A percentile compares a stretch with the other conserved stretches of the same genome.
phyloP scores from a whole-genome alignment of 2,888 invertebrate genomes.

The Netelia fuscicornis region DNA sequence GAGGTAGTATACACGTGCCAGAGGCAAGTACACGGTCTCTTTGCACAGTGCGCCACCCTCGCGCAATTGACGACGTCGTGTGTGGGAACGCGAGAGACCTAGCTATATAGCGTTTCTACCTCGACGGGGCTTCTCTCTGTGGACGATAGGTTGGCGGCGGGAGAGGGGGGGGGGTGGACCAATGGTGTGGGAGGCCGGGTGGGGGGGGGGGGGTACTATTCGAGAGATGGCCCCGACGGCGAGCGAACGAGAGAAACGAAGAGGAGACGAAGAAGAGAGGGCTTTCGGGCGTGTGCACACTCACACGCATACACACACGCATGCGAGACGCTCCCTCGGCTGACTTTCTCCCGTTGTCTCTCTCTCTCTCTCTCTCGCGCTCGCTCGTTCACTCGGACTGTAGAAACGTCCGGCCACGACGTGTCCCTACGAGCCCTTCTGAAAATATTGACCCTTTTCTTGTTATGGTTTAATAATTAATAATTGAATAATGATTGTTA shows the following conservation, averaged over 20 bases:
- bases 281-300: slow-evolving; percentile 54
- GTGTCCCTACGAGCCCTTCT: slow-evolving; percentile 55
- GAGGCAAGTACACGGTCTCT: slow-evolving; percentile 57
- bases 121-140: slow-evolving; percentile 51
- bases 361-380: slow-evolving; percentile 15
- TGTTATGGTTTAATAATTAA: background rate
- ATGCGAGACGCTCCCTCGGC: slow-evolving; percentile 67
- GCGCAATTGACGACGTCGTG: slow-evolving; percentile 29
- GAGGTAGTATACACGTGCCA: slow-evolving; percentile 57
- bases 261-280: slow-evolving; percentile 23
- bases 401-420: slow-evolving; percentile 29
- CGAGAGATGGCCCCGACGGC: slow-evolving; percentile 30
- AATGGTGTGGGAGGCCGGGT: no score
- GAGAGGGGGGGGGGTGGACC: background rate
- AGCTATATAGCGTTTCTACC: slow-evolving; percentile 19
- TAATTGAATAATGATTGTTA: no score
- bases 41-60: slow-evolving; percentile 59
- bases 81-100: slow-evolving; percentile 53
- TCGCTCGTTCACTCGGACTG: slow-evolving; percentile 2
- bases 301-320: slow-evolving; percentile 34
- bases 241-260: background rate
- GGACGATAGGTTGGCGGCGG: background rate
- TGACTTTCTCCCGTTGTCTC: slow-evolving; percentile 75
- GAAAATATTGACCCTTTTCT: slow-evolving; percentile 61
- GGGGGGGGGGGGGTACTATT: background rate